These are phyloP conservation scores for Nebria salina DNA, from an alignment of 2,888 invertebrate species.

Conservation along the genomic window DNA sequence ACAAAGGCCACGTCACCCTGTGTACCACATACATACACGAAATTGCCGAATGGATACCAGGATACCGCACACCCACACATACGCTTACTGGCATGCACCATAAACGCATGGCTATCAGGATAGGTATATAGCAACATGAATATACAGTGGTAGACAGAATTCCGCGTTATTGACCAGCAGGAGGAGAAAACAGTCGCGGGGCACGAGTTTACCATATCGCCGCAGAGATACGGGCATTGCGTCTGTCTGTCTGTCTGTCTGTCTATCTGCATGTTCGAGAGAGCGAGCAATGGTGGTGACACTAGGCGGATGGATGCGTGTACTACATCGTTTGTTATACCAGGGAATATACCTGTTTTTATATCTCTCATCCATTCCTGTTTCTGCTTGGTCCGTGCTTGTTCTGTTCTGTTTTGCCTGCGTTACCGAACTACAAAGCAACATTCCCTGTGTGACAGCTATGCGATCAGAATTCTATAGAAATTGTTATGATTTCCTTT, in stretches of 20 bases:
- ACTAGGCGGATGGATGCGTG: background rate
- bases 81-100: background rate
- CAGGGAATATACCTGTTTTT: background rate
- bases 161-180: conserved; percentile 15
- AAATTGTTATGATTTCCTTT: background rate
- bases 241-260: background rate
- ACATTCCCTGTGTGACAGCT: background rate
- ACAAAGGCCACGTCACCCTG: conserved; percentile 34
- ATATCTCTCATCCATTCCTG: background rate
- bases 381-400: background rate
- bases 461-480: background rate
- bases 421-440: background rate
- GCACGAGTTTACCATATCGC: background rate
- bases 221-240: conserved; percentile 13
- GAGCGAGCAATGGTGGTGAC: background rate
- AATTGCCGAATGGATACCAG: background rate
- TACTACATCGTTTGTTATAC: background rate
- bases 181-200: background rate
- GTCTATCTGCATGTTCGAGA: background rate
- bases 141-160: conserved; percentile 3
- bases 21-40: conserved; percentile 3
- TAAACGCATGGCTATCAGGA: background rate
- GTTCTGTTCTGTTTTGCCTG: background rate
- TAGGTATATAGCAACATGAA: background rate
- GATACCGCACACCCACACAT: background rate